These are phyloP conservation scores for Caradrina kadenii DNA, from an alignment of 2,888 invertebrate genomes.

Conservation along the genomic window DNA sequence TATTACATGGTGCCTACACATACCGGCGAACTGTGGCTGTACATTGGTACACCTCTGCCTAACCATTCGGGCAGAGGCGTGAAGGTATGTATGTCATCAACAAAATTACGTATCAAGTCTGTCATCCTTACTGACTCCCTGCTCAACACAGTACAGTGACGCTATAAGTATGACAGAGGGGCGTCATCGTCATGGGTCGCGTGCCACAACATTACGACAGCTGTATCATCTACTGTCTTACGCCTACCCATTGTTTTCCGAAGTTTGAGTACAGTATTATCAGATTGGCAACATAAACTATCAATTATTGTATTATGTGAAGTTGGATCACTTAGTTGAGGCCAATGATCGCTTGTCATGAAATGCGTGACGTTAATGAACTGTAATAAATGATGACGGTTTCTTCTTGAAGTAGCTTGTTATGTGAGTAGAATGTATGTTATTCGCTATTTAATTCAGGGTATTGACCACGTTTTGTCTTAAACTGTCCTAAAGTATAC, in stretches of 20 bases:
- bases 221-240: constrained; percentile 35
- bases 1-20: too few relatives aligned
- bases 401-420: constrained; percentile 1
- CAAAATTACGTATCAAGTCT: too few relatives aligned
- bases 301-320: constrained; percentile 26
- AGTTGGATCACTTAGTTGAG: constrained; percentile 19
- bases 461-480: too few relatives aligned
- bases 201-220: constrained; percentile 41
- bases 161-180: constrained; percentile 44
- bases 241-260: constrained; percentile 39
- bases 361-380: constrained; percentile 56
- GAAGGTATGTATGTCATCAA: too few relatives aligned
- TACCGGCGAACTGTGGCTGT: too few relatives aligned
- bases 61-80: too few relatives aligned
- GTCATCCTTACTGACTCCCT: too few relatives aligned
- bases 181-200: constrained; percentile 71
- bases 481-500: too few relatives aligned
- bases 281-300: constrained; percentile 22
- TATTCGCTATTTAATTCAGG: too few relatives aligned
- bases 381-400: neutral
- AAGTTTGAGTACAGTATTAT: constrained; percentile 34
- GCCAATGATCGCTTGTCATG: constrained; percentile 34
- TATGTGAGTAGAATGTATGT: too few relatives aligned
- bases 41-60: too few relatives aligned
- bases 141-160: constrained; percentile 5